Percentiles rank a stretch among this genome's conserved stretches.
These are phyloP conservation scores for Dromiciops gliroides DNA, from an alignment of 2,113 vertebrate species.

Conservation along the genomic window DNA sequence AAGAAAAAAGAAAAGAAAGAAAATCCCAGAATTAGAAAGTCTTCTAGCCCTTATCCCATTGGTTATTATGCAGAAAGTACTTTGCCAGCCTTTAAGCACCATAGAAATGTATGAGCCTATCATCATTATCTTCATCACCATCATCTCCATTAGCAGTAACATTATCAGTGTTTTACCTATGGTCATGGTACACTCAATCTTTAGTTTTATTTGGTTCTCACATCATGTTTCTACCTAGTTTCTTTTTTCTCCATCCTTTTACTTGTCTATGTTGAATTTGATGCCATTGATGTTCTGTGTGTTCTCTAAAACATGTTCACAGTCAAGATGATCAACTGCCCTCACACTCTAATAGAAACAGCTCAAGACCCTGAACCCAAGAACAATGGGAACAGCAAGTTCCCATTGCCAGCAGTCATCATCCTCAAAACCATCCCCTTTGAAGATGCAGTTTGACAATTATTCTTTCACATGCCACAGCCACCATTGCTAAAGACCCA, in stretches of 20 bases:
- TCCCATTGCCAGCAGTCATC: background rate
- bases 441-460: too few relatives aligned
- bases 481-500: background rate
- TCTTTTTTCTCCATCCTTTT: background rate
- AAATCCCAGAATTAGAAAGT: slow-evolving; percentile 17
- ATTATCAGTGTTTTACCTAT: background rate
- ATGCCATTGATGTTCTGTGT: background rate
- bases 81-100: background rate
- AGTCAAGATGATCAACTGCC: background rate
- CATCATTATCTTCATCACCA: background rate
- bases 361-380: background rate
- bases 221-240: background rate
- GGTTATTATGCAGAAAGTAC: background rate
- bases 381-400: background rate
- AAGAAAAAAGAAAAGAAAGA: slow-evolving; percentile 29
- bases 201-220: background rate
- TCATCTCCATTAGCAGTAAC: background rate
- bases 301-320: background rate
- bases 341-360: background rate
- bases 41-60: background rate
- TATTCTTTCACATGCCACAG: background rate
- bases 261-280: background rate
- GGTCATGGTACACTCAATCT: background rate
- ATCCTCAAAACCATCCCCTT: background rate
- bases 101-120: background rate